Conservation (phyloP, 2,797 vertebrate genomes). For the Caiman crocodilus region DNA sequence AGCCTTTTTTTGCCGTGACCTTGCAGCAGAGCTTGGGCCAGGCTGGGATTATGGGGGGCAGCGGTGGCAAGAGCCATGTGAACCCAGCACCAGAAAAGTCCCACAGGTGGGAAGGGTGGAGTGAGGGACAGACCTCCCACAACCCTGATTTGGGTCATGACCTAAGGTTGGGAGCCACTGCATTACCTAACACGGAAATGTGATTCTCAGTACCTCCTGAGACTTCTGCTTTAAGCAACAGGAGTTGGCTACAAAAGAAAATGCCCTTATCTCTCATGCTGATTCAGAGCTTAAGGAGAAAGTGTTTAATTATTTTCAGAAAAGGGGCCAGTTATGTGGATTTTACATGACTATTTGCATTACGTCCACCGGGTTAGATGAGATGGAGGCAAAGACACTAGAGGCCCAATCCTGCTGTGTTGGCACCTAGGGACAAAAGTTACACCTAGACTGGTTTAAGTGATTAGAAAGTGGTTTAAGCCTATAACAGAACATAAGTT, state of each 20-base stretch:
- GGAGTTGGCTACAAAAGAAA: slow-evolving; percentile 59
- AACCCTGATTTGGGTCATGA: no score
- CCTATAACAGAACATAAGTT: no score
- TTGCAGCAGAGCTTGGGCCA: no score
- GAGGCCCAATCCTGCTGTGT: slow-evolving; percentile 37
- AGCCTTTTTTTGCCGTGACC: no score
- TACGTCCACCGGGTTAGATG: slow-evolving; percentile 34
- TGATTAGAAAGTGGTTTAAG: no score
- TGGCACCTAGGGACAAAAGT: not conserved
- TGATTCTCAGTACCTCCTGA: slow-evolving; percentile 40
- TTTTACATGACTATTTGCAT: slow-evolving; percentile 70
- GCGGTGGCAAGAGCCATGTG: no score
- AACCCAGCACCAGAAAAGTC: no score
- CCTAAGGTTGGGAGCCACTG: no score
- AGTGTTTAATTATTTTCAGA: slow-evolving; percentile 68
- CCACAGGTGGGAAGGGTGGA: no score
- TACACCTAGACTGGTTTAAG: no score
- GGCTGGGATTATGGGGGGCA: no score
- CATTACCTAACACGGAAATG: not conserved
- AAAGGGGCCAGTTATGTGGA: slow-evolving; percentile 77
- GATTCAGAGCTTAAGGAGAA: slow-evolving; percentile 73
- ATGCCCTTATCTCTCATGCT: slow-evolving; percentile 39
- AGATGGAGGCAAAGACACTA: slow-evolving; percentile 39
- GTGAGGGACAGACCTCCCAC: no score
- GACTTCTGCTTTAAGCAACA: slow-evolving; percentile 33